Conservation (phyloP, 1,140 invertebrate genomes). For the Nylanderia fulva region DNA sequence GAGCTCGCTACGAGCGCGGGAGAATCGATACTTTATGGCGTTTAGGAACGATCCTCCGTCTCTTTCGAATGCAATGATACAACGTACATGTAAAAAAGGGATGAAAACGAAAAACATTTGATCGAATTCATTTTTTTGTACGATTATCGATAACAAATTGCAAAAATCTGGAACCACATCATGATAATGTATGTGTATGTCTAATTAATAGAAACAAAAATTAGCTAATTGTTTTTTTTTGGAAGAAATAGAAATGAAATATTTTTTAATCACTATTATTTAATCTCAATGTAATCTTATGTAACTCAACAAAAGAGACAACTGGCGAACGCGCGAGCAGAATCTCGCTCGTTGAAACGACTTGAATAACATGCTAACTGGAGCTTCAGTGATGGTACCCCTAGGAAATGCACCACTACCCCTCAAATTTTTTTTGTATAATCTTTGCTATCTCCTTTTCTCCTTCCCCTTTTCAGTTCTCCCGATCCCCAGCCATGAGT, state of each 20-base stretch:
- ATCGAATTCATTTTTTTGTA: neutral
- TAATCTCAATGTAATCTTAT: too few species aligned
- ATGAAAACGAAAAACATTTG: conserved; percentile 4
- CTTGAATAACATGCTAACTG: conserved; percentile 34
- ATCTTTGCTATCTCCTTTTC: conserved; percentile 51
- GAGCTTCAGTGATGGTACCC: conserved; percentile 15
- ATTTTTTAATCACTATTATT: too few species aligned
- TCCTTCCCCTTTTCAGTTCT: conserved; percentile 55
- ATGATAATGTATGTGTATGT: neutral
- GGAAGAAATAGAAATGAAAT: neutral
- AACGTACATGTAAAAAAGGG: neutral
- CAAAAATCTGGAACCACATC: neutral
- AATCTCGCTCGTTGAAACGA: conserved; percentile 10
- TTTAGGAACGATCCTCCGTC: neutral
- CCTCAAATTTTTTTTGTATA: conserved; percentile 62
- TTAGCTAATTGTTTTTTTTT: neutral
- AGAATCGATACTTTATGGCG: conserved; percentile 43
- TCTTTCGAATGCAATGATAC: neutral
- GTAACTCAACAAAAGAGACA: neutral
- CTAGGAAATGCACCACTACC: conserved; percentile 43
- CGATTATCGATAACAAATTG: neutral
- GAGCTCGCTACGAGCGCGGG: conserved; percentile 26
- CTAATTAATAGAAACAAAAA: neutral
- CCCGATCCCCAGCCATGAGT: conserved; percentile 78
- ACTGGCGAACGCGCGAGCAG: neutral